Conservation (phyloP, 1,140 invertebrate genomes). For the Lasaia peninsularis region DNA sequence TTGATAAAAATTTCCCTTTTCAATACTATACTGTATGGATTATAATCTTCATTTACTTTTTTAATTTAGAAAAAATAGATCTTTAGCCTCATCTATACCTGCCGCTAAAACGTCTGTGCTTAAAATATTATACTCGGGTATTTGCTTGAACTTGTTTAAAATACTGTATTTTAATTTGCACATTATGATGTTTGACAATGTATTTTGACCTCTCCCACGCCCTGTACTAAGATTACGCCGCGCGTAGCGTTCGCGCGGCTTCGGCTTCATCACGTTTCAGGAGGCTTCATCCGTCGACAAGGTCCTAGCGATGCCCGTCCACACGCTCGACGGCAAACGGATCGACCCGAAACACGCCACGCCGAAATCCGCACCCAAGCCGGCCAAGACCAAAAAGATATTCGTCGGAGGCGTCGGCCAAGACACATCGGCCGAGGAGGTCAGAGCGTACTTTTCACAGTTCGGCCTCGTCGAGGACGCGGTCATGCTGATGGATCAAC, state of each 20-base stretch:
- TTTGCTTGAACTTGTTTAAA: background rate
- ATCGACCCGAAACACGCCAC: constrained; percentile 96
- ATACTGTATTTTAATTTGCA: too few relatives aligned
- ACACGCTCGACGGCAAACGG: constrained; percentile 96
- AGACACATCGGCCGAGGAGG: constrained; percentile 93
- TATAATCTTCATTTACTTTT: too few relatives aligned
- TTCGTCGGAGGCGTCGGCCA: constrained; percentile 95
- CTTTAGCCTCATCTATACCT: too few relatives aligned
- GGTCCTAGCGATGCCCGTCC: constrained; percentile 87
- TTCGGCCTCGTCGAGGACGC: constrained; percentile 95
- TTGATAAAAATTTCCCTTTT: too few relatives aligned
- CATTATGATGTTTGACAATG: background rate
- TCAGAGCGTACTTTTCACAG: constrained; percentile 93
- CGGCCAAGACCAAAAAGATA: constrained; percentile 94
- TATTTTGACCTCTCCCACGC: background rate
- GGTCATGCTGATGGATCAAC: constrained; percentile 96
- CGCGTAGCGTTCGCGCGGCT: constrained; percentile 92
- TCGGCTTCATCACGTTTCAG: constrained; percentile 95
- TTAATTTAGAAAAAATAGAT: too few relatives aligned
- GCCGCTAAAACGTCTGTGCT: background rate
- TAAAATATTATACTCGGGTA: background rate
- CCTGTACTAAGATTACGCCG: constrained; percentile 35
- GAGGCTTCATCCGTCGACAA: constrained; percentile 93
- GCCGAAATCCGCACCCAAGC: constrained; percentile 91
- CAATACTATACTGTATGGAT: too few relatives aligned